Percentiles rank a stretch among this genome's conserved stretches.
phyloP scores from a whole-genome alignment of 1,140 invertebrate species.

The Nephotettix cincticeps region DNA sequence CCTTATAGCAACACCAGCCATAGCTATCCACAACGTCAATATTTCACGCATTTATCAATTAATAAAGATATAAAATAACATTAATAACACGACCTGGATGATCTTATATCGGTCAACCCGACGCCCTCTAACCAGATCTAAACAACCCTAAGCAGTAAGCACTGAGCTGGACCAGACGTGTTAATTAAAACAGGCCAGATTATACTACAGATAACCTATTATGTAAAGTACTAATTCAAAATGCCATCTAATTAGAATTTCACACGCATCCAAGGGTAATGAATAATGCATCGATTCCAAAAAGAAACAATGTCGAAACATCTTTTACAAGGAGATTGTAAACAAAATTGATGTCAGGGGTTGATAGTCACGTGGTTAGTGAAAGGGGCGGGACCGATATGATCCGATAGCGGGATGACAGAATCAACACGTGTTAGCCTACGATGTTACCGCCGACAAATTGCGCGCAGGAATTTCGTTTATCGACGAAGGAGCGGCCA shows the following conservation, averaged over 20 bases:
- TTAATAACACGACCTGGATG: too few relatives aligned
- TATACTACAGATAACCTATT: too few relatives aligned
- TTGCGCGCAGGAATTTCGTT: neutral
- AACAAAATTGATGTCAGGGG: neutral
- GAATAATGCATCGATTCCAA: conserved; percentile 5
- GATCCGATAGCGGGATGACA: neutral
- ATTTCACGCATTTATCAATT: too few relatives aligned
- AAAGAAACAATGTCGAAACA: neutral
- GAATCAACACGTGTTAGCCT: neutral
- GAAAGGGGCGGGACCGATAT: neutral
- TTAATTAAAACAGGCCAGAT: too few relatives aligned
- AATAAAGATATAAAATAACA: too few relatives aligned
- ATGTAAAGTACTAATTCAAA: too few relatives aligned
- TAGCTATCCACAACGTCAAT: too few relatives aligned
- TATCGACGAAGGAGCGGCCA: neutral
- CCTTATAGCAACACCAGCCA: too few relatives aligned
- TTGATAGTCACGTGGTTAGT: neutral
- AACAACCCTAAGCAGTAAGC: too few relatives aligned
- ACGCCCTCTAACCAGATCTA: too few relatives aligned
- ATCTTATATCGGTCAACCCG: too few relatives aligned
- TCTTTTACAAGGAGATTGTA: neutral
- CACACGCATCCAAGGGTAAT: neutral
- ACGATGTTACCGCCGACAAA: neutral
- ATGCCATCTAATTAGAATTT: conserved; percentile 4
- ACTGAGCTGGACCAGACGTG: too few relatives aligned